Base-by-base conservation (phyloP, 2,113 vertebrate genomes). In the Seriola quinqueradiata region DNA sequence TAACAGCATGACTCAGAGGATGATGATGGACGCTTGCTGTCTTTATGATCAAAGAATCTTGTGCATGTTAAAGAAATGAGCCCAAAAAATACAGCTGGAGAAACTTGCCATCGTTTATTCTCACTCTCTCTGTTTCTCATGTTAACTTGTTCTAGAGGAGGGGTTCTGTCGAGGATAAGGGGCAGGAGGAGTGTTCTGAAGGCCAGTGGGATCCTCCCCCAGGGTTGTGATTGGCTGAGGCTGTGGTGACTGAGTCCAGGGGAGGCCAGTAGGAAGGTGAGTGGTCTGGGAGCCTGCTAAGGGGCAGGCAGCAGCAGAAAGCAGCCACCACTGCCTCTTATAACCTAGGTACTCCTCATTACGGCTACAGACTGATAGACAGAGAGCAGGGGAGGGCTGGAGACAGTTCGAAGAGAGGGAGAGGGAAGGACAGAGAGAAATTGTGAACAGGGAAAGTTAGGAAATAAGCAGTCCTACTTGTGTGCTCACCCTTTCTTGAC, bases 191-290 rank as follows among this genome's bases (percentile, higher is more conserved):
- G 92, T 88, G 90, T 90, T 88, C 81, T 77, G 61, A 28, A 52
- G 72, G 61, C 67, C 75, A 68, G 12, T 86, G 75, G 87, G 87
- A 82, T 64, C 90, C 91, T 87, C 94, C 95, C 88, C 89, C 89
- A 23, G 16, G 1, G 12, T 11, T 83, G 83, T 70, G 87, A 95
- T 95, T 95, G 95, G 95, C 54, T 83, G 48, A 74, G 65, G 70
- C 44, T 64, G 68, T 54, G 61, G 71, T 90, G 92, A 90, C 67
- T 85, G 92, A 94, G 79, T 82, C 83, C 81, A 87, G 81, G 83
- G 90, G 93, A 92, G 87, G 91, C 90, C 93, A 93, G 92, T 95
- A 87, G 85, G 93, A 93, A 94, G 93, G 90, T 91, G 90, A 91
- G 88, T 90, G 92, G 88, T 85, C 82, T 85, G 77, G 70, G 74